These are phyloP conservation scores for Pygoscelis adeliae DNA, from an alignment of 2,113 vertebrate species.

Conservation along the genomic window DNA sequence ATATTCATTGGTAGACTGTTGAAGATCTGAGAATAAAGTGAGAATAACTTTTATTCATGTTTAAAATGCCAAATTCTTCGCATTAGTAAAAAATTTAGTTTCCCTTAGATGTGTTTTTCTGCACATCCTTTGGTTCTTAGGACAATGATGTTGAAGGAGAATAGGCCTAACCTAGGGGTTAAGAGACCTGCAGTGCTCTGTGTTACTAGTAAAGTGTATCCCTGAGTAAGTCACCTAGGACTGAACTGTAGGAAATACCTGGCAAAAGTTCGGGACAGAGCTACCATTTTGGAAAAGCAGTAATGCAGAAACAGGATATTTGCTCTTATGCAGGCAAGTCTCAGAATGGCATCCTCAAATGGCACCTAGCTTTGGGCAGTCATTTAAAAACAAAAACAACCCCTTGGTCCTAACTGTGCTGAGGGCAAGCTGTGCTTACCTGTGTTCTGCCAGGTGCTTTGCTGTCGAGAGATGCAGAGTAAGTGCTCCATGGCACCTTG, in stretches of 20 bases:
- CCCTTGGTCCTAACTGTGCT: background rate
- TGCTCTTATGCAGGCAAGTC: background rate
- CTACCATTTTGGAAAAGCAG: background rate
- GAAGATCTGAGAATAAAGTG: background rate
- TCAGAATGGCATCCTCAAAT: background rate
- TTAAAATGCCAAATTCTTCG: background rate
- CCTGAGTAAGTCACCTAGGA: background rate
- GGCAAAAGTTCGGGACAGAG: background rate
- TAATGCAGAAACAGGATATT: background rate
- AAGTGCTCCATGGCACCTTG: background rate
- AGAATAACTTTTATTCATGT: background rate
- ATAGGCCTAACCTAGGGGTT: background rate
- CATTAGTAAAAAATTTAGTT: background rate
- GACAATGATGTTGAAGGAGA: background rate
- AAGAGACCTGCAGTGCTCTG: background rate
- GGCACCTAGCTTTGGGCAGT: background rate
- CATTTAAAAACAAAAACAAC: background rate
- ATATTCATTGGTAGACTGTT: background rate
- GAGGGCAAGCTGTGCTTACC: background rate
- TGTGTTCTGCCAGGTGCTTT: background rate
- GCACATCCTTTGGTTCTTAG: background rate
- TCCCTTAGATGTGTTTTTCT: background rate
- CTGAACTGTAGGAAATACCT: background rate
- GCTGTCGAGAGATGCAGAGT: background rate
- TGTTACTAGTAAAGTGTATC: background rate